Base-by-base conservation (phyloP, 1,140 invertebrate species). In the Paracyclopina nana region DNA sequence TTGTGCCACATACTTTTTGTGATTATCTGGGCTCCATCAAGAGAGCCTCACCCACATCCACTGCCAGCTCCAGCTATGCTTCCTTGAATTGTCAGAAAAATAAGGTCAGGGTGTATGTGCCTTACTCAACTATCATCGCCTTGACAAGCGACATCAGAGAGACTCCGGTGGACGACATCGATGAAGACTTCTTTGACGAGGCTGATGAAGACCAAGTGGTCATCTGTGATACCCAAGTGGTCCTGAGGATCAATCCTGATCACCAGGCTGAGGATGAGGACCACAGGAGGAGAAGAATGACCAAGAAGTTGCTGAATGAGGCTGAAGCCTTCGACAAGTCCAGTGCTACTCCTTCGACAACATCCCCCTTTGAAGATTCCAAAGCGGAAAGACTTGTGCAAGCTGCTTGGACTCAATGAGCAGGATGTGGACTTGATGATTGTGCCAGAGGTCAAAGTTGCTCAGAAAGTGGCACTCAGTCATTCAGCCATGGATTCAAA, bases 371-470 rank as follows among this genome's bases (percentile, higher is more conserved):
- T n/a, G 34, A n/a, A 16, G n/a, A 38, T 9, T n/a, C 2, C 34
- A n/a, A 38, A 38, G 34, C 34, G 20, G 34, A 38, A 38, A 20
- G 34, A 38, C 34, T 8, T 38, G 34, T 38, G 34, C 20, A 38
- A 38, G 20, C 20, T 38, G 20, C 34, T 38, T 20, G 34, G 34
- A 16, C 20, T 38, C n/a, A 38, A 16, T 38, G 34, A 38, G 34
- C 20, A 20, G n/a, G 34, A 38, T 20, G 34, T 38, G 34, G 34
- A 38, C 20, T n/a, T 20, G n/a, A 38, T 20, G 34, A 38, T n/a
- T 38, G n/a, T 20, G 34, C n/a, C 14, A 20, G 34, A 38, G 14
- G 20, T 38, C 34, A 38, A 38, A 9, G n/a, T 16, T n/a, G 34
- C 34, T 5, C 34, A 38, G 34, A 38, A 38, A 20, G 34, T 38